Evolutionary conservation across 2,888 invertebrate genomes (phyloP).

Genomic region (Pristionchus maxplancki): DNA sequence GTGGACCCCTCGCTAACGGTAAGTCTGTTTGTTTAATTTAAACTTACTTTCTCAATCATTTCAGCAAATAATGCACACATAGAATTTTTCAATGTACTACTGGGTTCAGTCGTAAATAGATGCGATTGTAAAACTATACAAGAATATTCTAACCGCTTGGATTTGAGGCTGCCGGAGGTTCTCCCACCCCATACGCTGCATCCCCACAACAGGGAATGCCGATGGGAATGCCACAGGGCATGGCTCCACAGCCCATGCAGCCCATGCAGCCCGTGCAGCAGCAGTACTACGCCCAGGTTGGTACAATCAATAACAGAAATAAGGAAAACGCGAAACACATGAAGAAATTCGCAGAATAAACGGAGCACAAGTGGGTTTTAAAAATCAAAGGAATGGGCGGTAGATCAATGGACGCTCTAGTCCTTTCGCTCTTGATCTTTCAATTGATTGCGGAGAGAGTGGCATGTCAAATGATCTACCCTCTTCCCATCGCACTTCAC

Average conservation of each 20-base stretch:
- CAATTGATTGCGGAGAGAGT: background rate
- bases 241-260: background rate
- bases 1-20: constrained; percentile 49
- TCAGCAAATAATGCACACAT: too few relatives aligned
- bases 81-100: too few relatives aligned
- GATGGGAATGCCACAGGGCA: background rate
- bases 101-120: too few relatives aligned
- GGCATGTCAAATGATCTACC: background rate
- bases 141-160: background rate
- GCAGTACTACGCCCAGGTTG: background rate
- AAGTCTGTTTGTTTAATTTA: background rate
- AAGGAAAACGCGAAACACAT: background rate
- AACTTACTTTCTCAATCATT: background rate
- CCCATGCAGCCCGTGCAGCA: background rate
- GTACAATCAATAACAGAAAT: background rate
- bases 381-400: background rate
- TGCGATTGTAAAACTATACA: too few relatives aligned
- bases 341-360: too few relatives aligned
- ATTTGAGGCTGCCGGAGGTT: constrained; percentile 9
- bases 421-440: background rate
- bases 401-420: background rate
- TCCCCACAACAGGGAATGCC: constrained; percentile 41
- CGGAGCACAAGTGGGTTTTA: too few relatives aligned
- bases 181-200: background rate
- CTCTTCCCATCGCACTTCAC: background rate